Conservation (phyloP, 2,113 vertebrate species). For the Collichthys lucidus region DNA sequence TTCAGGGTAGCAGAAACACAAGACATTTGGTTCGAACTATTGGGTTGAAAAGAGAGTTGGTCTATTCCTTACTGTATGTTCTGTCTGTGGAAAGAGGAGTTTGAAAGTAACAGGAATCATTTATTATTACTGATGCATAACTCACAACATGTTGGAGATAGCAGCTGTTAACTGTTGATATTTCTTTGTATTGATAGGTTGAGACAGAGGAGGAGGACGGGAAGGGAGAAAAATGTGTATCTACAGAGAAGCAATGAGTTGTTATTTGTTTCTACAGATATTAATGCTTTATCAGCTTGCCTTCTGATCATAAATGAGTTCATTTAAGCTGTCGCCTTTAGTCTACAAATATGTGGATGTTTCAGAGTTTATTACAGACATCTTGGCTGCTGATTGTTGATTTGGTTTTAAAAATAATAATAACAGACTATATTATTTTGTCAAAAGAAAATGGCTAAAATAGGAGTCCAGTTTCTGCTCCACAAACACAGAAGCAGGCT, state of each 20-base stretch:
- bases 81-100: not conserved
- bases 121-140: not conserved
- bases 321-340: not conserved
- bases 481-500: constrained; percentile 21
- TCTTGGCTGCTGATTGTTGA: not conserved
- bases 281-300: not conserved
- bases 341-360: not conserved
- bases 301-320: not conserved
- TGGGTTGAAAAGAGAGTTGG: not conserved
- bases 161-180: not conserved
- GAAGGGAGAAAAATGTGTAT: not conserved
- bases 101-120: not conserved
- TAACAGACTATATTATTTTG: not conserved
- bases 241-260: not conserved
- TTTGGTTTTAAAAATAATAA: constrained; percentile 2
- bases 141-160: not conserved
- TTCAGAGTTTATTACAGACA: not conserved
- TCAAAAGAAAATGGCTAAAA: constrained; percentile 26
- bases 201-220: not conserved
- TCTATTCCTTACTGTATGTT: not conserved
- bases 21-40: not conserved
- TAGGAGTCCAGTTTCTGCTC: not conserved
- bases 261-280: not conserved
- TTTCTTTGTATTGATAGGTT: not conserved
- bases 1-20: too few relatives aligned